Base-by-base conservation (phyloP, 1,140 invertebrate species). In the Heliconius eleuchia region DNA sequence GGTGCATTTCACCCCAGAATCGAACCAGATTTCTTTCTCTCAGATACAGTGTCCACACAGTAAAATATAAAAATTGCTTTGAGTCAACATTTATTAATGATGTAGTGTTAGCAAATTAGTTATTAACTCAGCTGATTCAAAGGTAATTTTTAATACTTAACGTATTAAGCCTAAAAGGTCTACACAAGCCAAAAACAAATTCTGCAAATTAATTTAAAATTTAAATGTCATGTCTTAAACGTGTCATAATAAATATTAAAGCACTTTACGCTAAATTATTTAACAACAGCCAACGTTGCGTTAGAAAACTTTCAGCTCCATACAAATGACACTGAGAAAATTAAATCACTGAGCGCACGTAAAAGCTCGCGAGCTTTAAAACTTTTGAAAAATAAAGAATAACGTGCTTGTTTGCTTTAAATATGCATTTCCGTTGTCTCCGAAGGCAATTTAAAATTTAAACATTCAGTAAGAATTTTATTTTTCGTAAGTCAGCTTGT, bases 331-430 rank as follows among this genome's bases (percentile, higher is more conserved):
- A 66, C 27, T 66, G 60, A 66, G 23, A 66, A 66, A 66, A 66
- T 66, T 66, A 66, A 66, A 66, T 66, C 60, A 66, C 60, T 66
- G 60, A 66, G 60, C 60, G 60, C 60, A 66, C 60, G 60, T 66
- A 66, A 66, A 66, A 66, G 60, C 60, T 66, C 27, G 60, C 60
- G 27, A 30, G 60, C 27, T 66, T 66, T 66, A 27, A 66, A 66
- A 66, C 60, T 66, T 57, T 16, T 66, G 60, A 66, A 66, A 66
- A 66, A 66, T 66, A 66, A 30, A 66, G 60, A 66, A 66, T 66
- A 66, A 66, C 23, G 60, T 30, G 16, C 60, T 66, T 66, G 60
- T 66, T 66, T 66, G 60, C 60, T 66, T 66, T 66, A 66, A 66
- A 66, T 66, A 66, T 66, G 60, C 60, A 66, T 66, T 66, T 66